Percentiles rank a stretch among this genome's conserved stretches.
These are phyloP conservation scores for Dolichomitus sp. DNA, from an alignment of 2,888 invertebrate species.

Conservation along the genomic window DNA sequence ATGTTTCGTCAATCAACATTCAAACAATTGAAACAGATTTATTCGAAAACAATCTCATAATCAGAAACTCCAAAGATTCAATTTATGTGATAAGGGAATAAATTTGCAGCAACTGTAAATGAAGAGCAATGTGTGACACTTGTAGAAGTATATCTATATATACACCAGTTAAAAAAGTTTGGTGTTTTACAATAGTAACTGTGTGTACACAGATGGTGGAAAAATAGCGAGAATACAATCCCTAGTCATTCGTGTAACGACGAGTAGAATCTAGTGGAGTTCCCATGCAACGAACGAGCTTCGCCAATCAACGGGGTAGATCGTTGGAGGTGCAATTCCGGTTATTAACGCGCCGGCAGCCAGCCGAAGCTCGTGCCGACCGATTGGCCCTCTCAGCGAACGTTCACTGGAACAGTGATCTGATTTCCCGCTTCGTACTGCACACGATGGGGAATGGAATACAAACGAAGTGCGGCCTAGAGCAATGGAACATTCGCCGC, in stretches of 20 bases:
- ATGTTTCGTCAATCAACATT: no score
- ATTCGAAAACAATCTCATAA: not conserved
- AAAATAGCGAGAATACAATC: constrained; percentile 48
- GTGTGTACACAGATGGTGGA: not conserved
- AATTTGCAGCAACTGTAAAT: not conserved
- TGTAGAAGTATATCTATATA: not conserved
- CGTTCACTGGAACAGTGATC: constrained; percentile 60
- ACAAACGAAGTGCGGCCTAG: constrained; percentile 45
- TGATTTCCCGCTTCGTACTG: constrained; percentile 58
- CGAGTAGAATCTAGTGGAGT: constrained; percentile 17
- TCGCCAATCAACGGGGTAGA: constrained; percentile 72
- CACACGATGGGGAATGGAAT: constrained; percentile 52
- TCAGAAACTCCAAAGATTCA: not conserved
- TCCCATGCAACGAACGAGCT: constrained; percentile 38
- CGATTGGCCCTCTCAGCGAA: constrained; percentile 60
- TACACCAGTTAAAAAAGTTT: not conserved
- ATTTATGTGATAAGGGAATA: not conserved
- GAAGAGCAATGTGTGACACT: not conserved
- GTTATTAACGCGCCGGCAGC: constrained; percentile 54
- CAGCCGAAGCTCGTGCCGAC: constrained; percentile 50
- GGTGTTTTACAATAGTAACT: not conserved
- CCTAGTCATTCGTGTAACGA: constrained; percentile 39
- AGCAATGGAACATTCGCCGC: constrained; percentile 35
- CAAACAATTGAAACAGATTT: no score
- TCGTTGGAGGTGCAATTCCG: constrained; percentile 71